These are phyloP conservation scores for Cinclus mexicanus DNA, from an alignment of 2,113 vertebrate species.

Conservation along the genomic window DNA sequence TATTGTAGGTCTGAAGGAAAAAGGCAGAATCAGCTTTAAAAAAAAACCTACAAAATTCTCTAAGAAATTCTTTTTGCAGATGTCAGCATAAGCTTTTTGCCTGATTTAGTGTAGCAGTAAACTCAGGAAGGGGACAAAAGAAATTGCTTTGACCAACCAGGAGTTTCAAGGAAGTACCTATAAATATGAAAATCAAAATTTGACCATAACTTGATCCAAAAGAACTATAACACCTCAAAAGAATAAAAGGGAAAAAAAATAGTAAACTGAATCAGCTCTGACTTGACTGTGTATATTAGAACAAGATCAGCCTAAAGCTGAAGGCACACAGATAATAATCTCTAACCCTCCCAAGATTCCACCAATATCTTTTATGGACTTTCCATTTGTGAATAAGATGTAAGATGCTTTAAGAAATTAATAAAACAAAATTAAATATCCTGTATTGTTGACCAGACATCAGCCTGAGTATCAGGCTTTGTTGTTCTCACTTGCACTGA, in stretches of 20 bases:
- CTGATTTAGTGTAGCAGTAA: constrained; percentile 43
- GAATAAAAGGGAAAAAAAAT: background rate
- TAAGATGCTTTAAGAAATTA: background rate
- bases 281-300: background rate
- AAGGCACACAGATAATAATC: background rate
- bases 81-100: constrained; percentile 69
- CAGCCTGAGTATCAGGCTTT: background rate
- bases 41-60: constrained; percentile 24
- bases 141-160: background rate
- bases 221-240: background rate
- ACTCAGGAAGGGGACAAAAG: constrained; percentile 32
- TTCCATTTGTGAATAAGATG: background rate
- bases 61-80: constrained; percentile 68
- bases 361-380: background rate
- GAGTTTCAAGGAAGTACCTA: background rate
- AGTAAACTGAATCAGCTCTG: background rate
- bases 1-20: constrained; percentile 75
- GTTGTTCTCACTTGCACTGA: background rate
- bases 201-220: background rate
- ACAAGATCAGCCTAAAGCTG: background rate
- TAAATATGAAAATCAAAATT: background rate
- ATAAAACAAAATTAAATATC: background rate
- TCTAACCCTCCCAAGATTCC: background rate
- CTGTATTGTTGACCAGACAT: background rate
- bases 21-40: constrained; percentile 71